phyloP scores from a whole-genome alignment of 1,140 invertebrate species.

The Zophobas morio region DNA sequence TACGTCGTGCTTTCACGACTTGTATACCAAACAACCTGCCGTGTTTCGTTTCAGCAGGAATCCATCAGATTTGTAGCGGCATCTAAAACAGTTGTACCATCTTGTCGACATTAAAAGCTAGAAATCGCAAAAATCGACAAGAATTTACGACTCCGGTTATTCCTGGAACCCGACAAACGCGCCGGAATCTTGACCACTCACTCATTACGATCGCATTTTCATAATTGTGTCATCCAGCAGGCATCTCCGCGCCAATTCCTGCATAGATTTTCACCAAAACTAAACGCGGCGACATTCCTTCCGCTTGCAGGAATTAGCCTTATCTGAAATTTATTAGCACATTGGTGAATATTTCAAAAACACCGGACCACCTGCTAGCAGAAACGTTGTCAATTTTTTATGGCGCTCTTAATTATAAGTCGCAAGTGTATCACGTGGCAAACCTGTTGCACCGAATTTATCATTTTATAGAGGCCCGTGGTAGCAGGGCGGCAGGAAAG shows the following conservation, averaged over 20 bases:
- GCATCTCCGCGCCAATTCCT: neutral
- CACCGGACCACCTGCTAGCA: constrained; percentile 26
- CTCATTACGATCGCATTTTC: too few species aligned
- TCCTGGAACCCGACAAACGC: constrained; percentile 3
- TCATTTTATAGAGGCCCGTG: too few species aligned
- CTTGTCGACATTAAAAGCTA: neutral
- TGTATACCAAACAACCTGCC: too few species aligned
- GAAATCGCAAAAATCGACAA: neutral
- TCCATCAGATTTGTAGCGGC: neutral
- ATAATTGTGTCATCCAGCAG: too few species aligned
- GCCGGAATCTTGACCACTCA: neutral
- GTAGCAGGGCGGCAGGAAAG: too few species aligned
- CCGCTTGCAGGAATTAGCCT: constrained; percentile 24
- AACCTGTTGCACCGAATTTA: constrained; percentile 1
- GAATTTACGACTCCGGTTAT: neutral
- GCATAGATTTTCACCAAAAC: neutral
- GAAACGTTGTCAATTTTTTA: constrained; percentile 32
- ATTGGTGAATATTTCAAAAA: constrained; percentile 26
- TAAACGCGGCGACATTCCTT: constrained; percentile 5
- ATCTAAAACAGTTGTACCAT: neutral
- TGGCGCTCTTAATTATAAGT: constrained; percentile 3
- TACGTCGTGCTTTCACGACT: too few species aligned
- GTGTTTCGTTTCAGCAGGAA: neutral
- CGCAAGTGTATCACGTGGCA: constrained; percentile 5
- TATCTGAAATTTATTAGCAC: constrained; percentile 32